These are phyloP conservation scores for Astreopora myriophthalma DNA, from an alignment of 64 coral and sea anemone species.

Conservation along the genomic window DNA sequence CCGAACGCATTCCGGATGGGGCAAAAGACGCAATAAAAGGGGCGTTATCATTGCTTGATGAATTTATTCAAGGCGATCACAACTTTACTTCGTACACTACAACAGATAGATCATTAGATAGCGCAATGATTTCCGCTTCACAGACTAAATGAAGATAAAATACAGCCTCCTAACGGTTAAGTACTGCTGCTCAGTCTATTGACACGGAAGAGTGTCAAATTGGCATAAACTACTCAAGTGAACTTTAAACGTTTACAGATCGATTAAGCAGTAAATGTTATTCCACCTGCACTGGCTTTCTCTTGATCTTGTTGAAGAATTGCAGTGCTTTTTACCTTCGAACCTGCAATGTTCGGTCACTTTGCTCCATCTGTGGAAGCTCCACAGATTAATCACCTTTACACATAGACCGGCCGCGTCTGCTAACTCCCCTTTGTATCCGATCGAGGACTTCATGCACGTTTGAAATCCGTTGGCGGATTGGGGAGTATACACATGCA, in stretches of 20 bases:
- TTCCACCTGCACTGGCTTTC: too few species aligned
- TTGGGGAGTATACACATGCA: not conserved
- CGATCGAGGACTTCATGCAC: not conserved
- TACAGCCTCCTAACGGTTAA: too few species aligned
- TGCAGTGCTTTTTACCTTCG: too few species aligned
- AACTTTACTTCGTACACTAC: not conserved
- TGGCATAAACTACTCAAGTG: too few species aligned
- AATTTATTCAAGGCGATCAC: not conserved
- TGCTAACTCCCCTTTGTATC: not conserved
- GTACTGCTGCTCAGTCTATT: too few species aligned
- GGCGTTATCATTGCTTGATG: not conserved
- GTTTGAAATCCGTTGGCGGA: not conserved
- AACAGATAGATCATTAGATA: too few species aligned
- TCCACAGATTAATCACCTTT: not conserved
- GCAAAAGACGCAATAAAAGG: not conserved
- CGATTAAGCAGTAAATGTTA: not conserved
- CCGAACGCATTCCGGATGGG: too few species aligned
- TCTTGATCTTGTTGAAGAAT: too few species aligned
- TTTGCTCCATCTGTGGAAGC: not conserved
- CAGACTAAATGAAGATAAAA: too few species aligned
- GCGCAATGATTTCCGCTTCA: too few species aligned
- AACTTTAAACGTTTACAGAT: not conserved
- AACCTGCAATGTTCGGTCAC: too few species aligned
- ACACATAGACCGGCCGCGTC: not conserved
- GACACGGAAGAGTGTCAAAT: too few species aligned